These are phyloP conservation scores for Spongilla lacustris DNA, from an alignment of 37 sponge, comb jelly and placozoan species.

Conservation along the genomic window DNA sequence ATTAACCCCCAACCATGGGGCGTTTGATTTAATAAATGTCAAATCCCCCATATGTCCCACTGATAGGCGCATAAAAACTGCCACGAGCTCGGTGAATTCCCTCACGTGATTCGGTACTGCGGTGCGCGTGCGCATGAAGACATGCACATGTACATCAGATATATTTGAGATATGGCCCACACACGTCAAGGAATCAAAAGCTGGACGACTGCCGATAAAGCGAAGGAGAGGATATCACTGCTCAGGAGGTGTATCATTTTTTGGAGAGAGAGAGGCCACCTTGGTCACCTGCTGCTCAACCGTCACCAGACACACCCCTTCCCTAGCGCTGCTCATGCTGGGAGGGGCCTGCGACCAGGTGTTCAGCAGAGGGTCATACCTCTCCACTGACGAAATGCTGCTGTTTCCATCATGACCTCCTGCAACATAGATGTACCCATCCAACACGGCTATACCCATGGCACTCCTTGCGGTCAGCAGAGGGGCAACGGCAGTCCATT, in stretches of 20 bases:
- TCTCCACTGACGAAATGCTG: constrained; percentile 41
- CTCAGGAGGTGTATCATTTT: background rate
- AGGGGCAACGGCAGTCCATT: constrained; percentile 55
- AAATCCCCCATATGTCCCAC: no score
- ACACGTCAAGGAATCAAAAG: background rate
- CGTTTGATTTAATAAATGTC: no score
- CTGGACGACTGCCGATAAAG: no score
- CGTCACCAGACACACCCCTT: background rate
- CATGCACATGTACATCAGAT: no score
- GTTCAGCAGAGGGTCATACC: constrained; percentile 67
- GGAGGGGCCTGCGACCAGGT: constrained; percentile 45
- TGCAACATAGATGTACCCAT: constrained; percentile 53
- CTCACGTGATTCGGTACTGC: no score
- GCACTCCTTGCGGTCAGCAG: constrained; percentile 64
- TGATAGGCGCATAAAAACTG: no score
- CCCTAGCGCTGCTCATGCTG: constrained; percentile 4
- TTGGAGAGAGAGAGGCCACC: background rate
- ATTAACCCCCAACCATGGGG: no score
- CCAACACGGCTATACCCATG: constrained; percentile 48
- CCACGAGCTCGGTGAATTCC: no score
- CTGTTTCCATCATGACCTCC: constrained; percentile 71
- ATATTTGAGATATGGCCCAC: no score
- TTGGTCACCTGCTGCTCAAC: background rate
- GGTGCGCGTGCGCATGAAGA: no score
- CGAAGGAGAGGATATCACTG: no score